phyloP scores from a whole-genome alignment of 2,888 invertebrate genomes.

The Oscheius sp. region DNA sequence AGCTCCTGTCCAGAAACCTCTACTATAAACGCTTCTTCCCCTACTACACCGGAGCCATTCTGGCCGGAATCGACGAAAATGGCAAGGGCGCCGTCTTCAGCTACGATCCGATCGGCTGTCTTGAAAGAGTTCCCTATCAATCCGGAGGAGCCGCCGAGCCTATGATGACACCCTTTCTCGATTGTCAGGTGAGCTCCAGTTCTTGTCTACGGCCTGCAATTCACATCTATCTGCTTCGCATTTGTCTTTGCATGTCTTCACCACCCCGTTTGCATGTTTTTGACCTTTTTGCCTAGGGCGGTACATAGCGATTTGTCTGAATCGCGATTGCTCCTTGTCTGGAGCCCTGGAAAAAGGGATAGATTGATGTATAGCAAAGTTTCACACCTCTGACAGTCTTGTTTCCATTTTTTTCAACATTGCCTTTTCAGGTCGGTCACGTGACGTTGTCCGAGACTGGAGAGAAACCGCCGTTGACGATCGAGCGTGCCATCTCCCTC shows the following conservation, averaged over 20 bases:
- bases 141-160: conserved; percentile 87
- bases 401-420: neutral
- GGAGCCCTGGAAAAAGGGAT: no score
- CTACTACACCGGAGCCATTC: conserved; percentile 92
- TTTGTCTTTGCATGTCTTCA: neutral
- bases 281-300: no score
- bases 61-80: conserved; percentile 92
- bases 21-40: conserved; percentile 98
- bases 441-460: conserved; percentile 84
- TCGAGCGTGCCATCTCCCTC: conserved; percentile 86
- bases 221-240: neutral
- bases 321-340: no score
- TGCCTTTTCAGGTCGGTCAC: conserved; percentile 81
- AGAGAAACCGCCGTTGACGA: conserved; percentile 79
- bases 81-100: conserved; percentile 93
- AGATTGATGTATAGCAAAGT: no score
- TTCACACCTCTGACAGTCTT: neutral
- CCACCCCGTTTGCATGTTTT: no score
- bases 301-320: no score
- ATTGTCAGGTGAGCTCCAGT: conserved; percentile 83
- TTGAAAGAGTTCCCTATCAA: conserved; percentile 85
- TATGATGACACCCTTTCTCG: conserved; percentile 90
- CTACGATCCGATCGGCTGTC: conserved; percentile 97
- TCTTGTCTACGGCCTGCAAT: neutral
- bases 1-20: conserved; percentile 93